These are phyloP conservation scores for Cryptoprocta ferox DNA, from an alignment of 2,797 vertebrate species.

Conservation along the genomic window DNA sequence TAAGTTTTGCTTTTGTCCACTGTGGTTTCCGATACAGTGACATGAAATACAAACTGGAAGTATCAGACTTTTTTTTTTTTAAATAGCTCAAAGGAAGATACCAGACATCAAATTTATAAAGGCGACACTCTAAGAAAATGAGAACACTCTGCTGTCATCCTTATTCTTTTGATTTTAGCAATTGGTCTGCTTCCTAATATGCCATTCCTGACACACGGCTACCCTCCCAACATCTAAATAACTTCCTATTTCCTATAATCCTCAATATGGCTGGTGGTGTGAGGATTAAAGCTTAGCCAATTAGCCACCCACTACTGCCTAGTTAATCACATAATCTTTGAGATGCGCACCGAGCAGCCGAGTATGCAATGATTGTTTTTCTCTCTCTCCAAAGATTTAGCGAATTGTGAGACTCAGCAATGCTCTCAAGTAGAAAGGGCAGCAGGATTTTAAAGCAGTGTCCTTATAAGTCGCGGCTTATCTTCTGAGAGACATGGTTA, in stretches of 20 bases:
- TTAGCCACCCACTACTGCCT: constrained; percentile 91
- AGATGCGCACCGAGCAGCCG: constrained; percentile 85
- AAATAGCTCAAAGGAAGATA: neutral
- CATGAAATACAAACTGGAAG: neutral
- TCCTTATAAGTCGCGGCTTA: constrained; percentile 87
- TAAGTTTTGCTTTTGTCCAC: neutral
- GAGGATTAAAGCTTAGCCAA: constrained; percentile 96
- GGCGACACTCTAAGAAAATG: neutral
- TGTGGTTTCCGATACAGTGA: neutral
- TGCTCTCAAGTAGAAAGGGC: constrained; percentile 74
- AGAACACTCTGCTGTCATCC: neutral
- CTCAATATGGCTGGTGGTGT: constrained; percentile 85
- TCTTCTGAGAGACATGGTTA: constrained; percentile 86
- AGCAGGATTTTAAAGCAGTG: constrained; percentile 84
- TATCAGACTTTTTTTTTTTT: neutral
- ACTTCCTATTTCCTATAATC: constrained; percentile 89
- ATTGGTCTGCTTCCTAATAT: constrained; percentile 78
- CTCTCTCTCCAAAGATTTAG: constrained; percentile 88
- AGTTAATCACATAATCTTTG: constrained; percentile 91
- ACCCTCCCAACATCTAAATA: constrained; percentile 83
- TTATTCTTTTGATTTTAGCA: constrained; percentile 81
- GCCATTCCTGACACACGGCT: constrained; percentile 91
- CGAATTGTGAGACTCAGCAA: constrained; percentile 90
- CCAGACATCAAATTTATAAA: neutral
- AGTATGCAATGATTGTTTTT: constrained; percentile 86